A percentile compares a stretch with the other conserved stretches of the same genome.
These are phyloP conservation scores for Silurus aristotelis DNA, from an alignment of 2,797 vertebrate species.

Conservation along the genomic window DNA sequence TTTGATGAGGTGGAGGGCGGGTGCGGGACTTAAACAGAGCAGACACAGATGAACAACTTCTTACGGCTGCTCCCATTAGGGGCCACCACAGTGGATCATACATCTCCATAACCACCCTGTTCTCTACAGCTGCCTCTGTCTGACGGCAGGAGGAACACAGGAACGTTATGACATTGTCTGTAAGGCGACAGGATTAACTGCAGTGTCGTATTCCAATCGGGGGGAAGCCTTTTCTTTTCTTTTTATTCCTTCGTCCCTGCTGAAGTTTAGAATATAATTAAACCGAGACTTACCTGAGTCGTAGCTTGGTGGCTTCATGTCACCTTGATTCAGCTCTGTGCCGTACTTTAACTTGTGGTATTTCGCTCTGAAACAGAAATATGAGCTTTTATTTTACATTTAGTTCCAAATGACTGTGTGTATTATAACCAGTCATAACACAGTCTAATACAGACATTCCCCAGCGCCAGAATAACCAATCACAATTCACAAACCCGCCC, in stretches of 20 bases:
- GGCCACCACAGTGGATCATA: too few relatives aligned
- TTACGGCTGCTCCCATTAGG: too few relatives aligned
- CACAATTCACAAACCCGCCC: not conserved
- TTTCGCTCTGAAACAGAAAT: slow-evolving; percentile 81
- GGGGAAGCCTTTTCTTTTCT: not conserved
- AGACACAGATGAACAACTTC: slow-evolving; percentile 10
- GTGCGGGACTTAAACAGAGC: slow-evolving; percentile 4
- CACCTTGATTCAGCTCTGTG: slow-evolving; percentile 96
- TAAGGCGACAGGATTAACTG: not conserved
- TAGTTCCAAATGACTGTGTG: not conserved
- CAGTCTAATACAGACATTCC: not conserved
- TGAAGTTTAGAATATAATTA: not conserved
- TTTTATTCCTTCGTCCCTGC: not conserved
- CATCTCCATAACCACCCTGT: too few relatives aligned
- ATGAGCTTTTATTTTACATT: not conserved
- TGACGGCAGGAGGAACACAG: not conserved
- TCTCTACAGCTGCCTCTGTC: not conserved
- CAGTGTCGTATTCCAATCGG: not conserved
- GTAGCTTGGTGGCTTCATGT: slow-evolving; percentile 96
- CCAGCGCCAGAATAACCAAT: not conserved
- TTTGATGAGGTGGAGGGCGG: not conserved
- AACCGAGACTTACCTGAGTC: slow-evolving; percentile 88
- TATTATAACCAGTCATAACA: not conserved
- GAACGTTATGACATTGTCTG: not conserved
- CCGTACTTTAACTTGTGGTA: slow-evolving; percentile 99